Conservation (phyloP, 2,888 invertebrate species). For the Cerceris rybyensis region DNA sequence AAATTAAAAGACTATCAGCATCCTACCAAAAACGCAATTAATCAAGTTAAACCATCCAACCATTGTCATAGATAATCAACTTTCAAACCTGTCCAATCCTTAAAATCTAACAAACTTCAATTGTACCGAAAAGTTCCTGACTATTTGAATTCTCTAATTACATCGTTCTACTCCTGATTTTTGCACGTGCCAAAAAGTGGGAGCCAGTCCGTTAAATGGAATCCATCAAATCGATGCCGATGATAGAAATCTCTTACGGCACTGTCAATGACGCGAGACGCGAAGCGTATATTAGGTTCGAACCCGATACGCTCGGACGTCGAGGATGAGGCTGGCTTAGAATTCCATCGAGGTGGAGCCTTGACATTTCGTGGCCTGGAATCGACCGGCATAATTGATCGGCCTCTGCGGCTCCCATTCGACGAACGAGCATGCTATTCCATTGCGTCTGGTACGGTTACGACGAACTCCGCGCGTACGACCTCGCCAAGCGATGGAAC, state of each 20-base stretch:
- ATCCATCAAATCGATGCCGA: constrained; percentile 48
- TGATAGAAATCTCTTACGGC: constrained; percentile 38
- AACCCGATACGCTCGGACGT: constrained; percentile 38
- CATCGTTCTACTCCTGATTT: background rate
- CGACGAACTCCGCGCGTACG: constrained; percentile 52
- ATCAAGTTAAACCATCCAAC: no score
- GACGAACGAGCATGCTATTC: constrained; percentile 68
- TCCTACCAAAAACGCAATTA: no score
- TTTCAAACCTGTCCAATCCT: no score
- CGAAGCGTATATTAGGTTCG: constrained; percentile 42
- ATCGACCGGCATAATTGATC: constrained; percentile 75
- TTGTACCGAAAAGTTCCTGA: no score
- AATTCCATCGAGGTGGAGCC: constrained; percentile 74
- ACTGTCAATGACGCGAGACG: constrained; percentile 49
- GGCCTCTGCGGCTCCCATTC: constrained; percentile 72
- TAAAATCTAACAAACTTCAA: no score
- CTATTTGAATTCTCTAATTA: no score
- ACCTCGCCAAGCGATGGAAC: constrained; percentile 50
- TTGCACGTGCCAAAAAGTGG: background rate
- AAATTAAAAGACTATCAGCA: no score
- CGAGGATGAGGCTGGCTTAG: constrained; percentile 66
- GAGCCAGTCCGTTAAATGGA: constrained; percentile 15
- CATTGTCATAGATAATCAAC: no score
- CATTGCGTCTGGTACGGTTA: constrained; percentile 60
- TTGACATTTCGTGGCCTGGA: constrained; percentile 76